Evolutionary conservation across 2,113 vertebrate genomes (phyloP).

Genomic region (Ictalurus furcatus): DNA sequence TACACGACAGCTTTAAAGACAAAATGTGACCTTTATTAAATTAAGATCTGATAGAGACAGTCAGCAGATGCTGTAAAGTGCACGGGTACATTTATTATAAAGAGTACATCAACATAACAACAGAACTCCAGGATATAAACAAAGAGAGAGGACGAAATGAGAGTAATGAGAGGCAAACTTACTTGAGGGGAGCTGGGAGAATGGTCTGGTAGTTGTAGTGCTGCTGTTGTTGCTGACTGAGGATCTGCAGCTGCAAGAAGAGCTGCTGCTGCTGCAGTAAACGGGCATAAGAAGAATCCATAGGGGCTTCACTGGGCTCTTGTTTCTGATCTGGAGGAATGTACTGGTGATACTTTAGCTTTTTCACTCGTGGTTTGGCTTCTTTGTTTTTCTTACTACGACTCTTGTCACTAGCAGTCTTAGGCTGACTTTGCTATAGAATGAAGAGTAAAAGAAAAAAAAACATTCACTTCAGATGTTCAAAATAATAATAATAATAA

Average conservation of each 20-base stretch:
- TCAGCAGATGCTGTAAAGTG: not conserved
- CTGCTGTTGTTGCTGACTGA: slow-evolving; percentile 96
- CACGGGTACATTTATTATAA: not conserved
- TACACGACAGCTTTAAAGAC: not conserved
- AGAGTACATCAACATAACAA: not conserved
- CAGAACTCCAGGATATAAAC: not conserved
- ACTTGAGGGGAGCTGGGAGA: slow-evolving; percentile 85
- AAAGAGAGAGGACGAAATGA: not conserved
- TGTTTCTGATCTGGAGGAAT: slow-evolving; percentile 96
- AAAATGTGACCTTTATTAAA: not conserved
- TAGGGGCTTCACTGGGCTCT: slow-evolving; percentile 85
- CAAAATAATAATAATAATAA: not conserved
- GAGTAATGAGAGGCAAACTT: slow-evolving; percentile 50
- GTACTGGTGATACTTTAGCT: slow-evolving; percentile 97
- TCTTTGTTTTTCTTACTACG: slow-evolving; percentile 96
- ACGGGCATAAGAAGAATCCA: slow-evolving; percentile 96
- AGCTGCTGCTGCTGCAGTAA: slow-evolving; percentile 97
- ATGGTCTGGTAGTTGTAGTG: slow-evolving; percentile 93
- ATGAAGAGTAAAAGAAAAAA: slow-evolving; percentile 2
- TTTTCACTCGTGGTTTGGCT: slow-evolving; percentile 88
- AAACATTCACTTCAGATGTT: not conserved
- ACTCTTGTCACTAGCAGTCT: slow-evolving; percentile 85
- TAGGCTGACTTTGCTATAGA: slow-evolving; percentile 92
- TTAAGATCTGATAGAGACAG: not conserved
- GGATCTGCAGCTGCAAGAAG: slow-evolving; percentile 97